Base-by-base conservation (phyloP, 2,113 vertebrate genomes). In the Rhinopomastus cyanomelas region DNA sequence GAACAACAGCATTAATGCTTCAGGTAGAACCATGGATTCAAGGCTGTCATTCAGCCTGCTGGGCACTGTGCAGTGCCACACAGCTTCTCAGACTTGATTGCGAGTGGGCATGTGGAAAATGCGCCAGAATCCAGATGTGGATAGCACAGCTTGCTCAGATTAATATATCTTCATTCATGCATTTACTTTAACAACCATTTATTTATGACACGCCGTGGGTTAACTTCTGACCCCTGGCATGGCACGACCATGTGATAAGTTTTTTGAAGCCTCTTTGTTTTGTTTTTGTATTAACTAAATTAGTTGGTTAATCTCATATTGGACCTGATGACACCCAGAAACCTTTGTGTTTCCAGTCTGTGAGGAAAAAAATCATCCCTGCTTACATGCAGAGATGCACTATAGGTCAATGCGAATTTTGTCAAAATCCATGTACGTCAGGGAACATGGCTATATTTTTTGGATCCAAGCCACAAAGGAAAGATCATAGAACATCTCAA, bases 361-460 rank as follows among this genome's bases (percentile, higher is more conserved):
- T 36, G 57, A 48, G 3, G 22, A 49, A 86, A 66, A 85, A 57
- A 44, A 20, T 2, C 4, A 57, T 15, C 5, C 7, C 30, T 62
- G 9, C 17, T 81, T 0, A 0, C 6, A 9, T 8, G 60, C 25
- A 68, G 2, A 25, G 51, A 37, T 69, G 18, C 9, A 13, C 8
- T 60, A 49, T 5, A 68, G 12, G 14, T 73, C 42, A 60, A 49
- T 26, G 48, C 0, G 65, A 36, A 22, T 57, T 84, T 69, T 62
- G 7, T 42, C n/a, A 36, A 8, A 62, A 46, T 44, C 56, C 60
- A 6, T 19, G 15, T 65, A 75, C 34, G 27, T 55, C 37, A 60
- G 23, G 26, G 37, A 59, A 75, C 30, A 36, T 32, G 7, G 60
- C 12, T 79, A 18, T 5, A n/a, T 68, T 79, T 65, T 46, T 64